These are phyloP conservation scores for Oedothorax gibbosus DNA, from an alignment of 1,140 invertebrate genomes.

Conservation along the genomic window DNA sequence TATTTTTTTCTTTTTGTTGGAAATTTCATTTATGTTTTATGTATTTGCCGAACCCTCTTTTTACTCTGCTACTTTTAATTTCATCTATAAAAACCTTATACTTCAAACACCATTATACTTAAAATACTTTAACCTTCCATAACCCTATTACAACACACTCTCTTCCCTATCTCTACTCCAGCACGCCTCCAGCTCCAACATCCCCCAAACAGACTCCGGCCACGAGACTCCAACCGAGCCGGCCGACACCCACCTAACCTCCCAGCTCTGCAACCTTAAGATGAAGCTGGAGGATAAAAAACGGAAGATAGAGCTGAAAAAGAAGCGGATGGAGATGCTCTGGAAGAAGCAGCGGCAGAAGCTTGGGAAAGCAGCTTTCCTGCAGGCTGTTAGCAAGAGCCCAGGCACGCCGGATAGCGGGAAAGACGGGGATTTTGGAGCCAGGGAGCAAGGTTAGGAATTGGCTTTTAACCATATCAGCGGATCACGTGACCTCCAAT, in stretches of 20 bases:
- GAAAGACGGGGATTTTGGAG: slow-evolving; percentile 60
- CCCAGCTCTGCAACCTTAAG: slow-evolving; percentile 85
- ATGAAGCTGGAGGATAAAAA: slow-evolving; percentile 95
- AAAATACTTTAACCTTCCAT: too few relatives aligned
- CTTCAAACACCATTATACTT: too few relatives aligned
- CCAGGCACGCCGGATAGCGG: slow-evolving; percentile 60
- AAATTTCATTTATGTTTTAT: too few relatives aligned
- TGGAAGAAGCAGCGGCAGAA: slow-evolving; percentile 89
- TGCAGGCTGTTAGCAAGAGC: slow-evolving; percentile 87
- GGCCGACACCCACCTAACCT: slow-evolving; percentile 69
- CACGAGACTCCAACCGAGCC: slow-evolving; percentile 57
- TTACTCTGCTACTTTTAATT: too few relatives aligned
- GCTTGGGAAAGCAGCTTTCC: slow-evolving; percentile 90
- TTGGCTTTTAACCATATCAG: too few relatives aligned
- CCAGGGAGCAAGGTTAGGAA: background rate
- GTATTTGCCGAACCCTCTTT: too few relatives aligned
- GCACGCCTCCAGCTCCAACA: slow-evolving; percentile 68
- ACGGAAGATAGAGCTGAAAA: slow-evolving; percentile 89
- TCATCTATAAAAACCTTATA: too few relatives aligned
- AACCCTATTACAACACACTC: too few relatives aligned
- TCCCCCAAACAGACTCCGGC: slow-evolving; percentile 55
- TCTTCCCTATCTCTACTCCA: too few relatives aligned
- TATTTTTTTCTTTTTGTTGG: too few relatives aligned
- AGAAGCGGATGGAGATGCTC: slow-evolving; percentile 87
- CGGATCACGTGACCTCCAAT: too few relatives aligned